phyloP scores from a whole-genome alignment of 30 jellyfish, hydroid and myxozoan species.

The Aurelia coerulea region DNA sequence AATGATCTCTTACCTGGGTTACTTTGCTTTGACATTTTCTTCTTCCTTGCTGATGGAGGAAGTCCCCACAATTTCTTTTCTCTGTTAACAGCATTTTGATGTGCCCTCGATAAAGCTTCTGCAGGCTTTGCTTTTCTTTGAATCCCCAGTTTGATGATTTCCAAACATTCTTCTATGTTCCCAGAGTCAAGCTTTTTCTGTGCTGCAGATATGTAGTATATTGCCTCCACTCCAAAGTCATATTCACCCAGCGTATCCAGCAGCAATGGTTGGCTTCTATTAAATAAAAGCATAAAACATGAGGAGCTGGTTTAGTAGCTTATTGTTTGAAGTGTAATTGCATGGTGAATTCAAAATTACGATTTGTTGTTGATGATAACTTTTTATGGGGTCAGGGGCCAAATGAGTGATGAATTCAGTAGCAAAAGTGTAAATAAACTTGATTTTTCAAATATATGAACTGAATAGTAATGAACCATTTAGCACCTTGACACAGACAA shows the following conservation, averaged over 20 bases:
- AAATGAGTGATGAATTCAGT: too few relatives aligned
- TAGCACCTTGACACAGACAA: too few relatives aligned
- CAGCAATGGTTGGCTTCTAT: not conserved
- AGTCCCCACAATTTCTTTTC: constrained; percentile 11
- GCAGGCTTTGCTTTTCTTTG: constrained; percentile 16
- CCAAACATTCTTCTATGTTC: constrained; percentile 11
- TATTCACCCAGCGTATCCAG: not conserved
- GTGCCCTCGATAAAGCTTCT: constrained; percentile 25
- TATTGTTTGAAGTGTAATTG: too few relatives aligned
- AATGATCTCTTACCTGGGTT: too few relatives aligned
- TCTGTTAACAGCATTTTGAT: constrained; percentile 24
- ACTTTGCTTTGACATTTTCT: not conserved
- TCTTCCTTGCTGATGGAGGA: constrained; percentile 27
- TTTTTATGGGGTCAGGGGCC: too few relatives aligned
- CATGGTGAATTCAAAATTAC: too few relatives aligned
- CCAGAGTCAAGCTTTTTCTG: constrained; percentile 19
- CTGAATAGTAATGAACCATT: too few relatives aligned
- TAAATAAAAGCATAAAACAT: too few relatives aligned
- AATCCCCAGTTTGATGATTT: not conserved
- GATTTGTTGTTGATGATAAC: too few relatives aligned
- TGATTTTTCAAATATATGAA: too few relatives aligned
- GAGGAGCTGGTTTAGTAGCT: too few relatives aligned
- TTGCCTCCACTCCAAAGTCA: constrained; percentile 18
- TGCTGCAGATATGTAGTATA: constrained; percentile 27
- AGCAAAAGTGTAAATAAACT: too few relatives aligned